Percentiles rank a stretch among this genome's conserved stretches.
Evolutionary conservation across 2,888 invertebrate species (phyloP).

Genomic region (Brachyopa scutellaris): DNA sequence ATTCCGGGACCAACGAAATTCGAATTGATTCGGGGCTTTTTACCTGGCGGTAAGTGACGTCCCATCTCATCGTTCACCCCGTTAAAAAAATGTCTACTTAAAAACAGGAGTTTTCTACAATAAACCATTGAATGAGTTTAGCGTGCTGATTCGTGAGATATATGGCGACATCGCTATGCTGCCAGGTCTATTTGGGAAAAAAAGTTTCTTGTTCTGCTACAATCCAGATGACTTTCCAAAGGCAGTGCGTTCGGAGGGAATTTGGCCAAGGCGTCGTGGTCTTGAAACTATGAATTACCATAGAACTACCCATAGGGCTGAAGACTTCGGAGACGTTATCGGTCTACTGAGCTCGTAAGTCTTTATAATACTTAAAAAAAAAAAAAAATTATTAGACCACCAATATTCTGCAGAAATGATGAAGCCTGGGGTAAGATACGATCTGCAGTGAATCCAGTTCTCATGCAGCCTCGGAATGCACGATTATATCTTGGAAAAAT

Average conservation of each 20-base stretch:
- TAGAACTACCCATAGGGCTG: conserved; percentile 75
- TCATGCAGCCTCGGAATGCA: conserved; percentile 84
- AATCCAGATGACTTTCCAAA: conserved; percentile 83
- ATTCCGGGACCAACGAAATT: conserved; percentile 66
- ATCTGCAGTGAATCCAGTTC: conserved; percentile 85
- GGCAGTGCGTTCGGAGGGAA: conserved; percentile 82
- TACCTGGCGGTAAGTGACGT: conserved; percentile 74
- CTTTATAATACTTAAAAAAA: conserved; percentile 1
- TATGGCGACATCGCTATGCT: conserved; percentile 81
- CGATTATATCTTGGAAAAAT: conserved; percentile 82
- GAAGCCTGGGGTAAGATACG: conserved; percentile 86
- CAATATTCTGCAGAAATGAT: conserved; percentile 85
- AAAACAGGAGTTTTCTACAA: conserved; percentile 13
- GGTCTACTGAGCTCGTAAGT: conserved; percentile 74
- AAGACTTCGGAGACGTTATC: conserved; percentile 70
- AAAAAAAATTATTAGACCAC: too few species aligned
- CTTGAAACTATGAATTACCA: conserved; percentile 80
- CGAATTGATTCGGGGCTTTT: conserved; percentile 42
- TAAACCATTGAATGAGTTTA: conserved; percentile 66
- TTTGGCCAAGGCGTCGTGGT: conserved; percentile 81
- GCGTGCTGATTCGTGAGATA: conserved; percentile 72
- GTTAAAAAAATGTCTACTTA: not conserved
- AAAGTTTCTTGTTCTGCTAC: conserved; percentile 79
- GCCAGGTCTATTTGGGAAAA: conserved; percentile 78
- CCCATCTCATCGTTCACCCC: too few species aligned